Evolutionary conservation across 53 echinoderm and acorn worm genomes (phyloP).

Genomic region (Holothuria scabra): DNA sequence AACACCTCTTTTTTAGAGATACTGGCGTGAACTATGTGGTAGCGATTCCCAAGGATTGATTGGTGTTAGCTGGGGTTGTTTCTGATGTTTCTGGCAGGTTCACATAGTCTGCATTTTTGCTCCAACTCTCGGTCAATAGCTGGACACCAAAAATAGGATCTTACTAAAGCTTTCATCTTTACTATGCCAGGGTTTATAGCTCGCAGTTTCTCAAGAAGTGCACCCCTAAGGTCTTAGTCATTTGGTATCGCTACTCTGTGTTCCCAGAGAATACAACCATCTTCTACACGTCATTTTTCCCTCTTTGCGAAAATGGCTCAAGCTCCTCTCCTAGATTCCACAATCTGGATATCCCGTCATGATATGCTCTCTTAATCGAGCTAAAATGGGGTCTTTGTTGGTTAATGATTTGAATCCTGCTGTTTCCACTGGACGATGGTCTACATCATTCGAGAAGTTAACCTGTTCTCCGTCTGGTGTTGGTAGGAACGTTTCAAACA

Average conservation of each 20-base stretch:
- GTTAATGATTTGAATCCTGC: slow-evolving; percentile 29
- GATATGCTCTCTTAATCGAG: slow-evolving; percentile 37
- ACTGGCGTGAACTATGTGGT: slow-evolving; percentile 33
- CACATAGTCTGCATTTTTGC: slow-evolving; percentile 35
- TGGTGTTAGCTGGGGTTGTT: slow-evolving; percentile 24
- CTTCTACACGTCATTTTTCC: slow-evolving; percentile 55
- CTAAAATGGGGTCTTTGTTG: slow-evolving; percentile 45
- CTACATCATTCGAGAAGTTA: slow-evolving; percentile 14
- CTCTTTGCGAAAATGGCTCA: slow-evolving; percentile 28
- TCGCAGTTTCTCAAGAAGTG: slow-evolving; percentile 38
- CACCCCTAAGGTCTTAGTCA: slow-evolving; percentile 19
- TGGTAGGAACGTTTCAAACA: not conserved
- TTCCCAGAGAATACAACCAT: slow-evolving; percentile 60
- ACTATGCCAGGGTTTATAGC: slow-evolving; percentile 61
- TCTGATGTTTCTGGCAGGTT: slow-evolving; percentile 53
- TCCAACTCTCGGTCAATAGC: slow-evolving; percentile 49
- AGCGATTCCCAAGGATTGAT: slow-evolving; percentile 66
- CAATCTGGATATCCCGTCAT: slow-evolving; percentile 48
- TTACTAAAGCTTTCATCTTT: slow-evolving; percentile 62
- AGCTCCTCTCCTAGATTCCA: slow-evolving; percentile 38
- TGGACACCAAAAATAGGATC: slow-evolving; percentile 69
- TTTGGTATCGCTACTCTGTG: slow-evolving; percentile 45
- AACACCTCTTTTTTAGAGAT: slow-evolving; percentile 35
- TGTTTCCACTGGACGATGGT: slow-evolving; percentile 61
- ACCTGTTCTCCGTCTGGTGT: not conserved